Conservation (phyloP, 2,888 invertebrate genomes). For the Syrista parreyssii region DNA sequence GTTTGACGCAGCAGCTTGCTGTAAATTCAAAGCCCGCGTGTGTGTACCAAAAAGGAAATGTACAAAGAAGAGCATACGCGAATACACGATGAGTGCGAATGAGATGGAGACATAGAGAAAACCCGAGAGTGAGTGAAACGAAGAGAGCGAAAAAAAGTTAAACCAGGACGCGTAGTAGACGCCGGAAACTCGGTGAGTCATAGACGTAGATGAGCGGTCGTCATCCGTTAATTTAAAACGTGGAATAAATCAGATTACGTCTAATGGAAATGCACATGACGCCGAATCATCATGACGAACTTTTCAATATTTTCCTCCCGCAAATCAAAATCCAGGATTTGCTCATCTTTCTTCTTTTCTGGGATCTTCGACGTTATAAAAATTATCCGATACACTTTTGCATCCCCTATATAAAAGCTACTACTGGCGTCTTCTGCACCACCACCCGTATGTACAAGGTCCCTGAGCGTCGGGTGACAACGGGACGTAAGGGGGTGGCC, state of each 20-base stretch:
- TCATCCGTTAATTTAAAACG: too few relatives aligned
- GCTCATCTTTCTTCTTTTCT: neutral
- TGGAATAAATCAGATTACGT: neutral
- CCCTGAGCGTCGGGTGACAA: neutral
- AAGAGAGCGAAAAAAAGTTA: conserved; percentile 23
- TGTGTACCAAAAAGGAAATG: neutral
- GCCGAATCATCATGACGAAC: neutral
- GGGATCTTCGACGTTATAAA: neutral
- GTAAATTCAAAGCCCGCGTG: neutral
- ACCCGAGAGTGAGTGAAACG: conserved; percentile 15
- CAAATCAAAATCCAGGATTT: neutral
- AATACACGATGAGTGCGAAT: neutral
- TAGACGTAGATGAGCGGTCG: too few relatives aligned
- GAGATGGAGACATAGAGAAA: neutral
- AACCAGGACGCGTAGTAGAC: neutral
- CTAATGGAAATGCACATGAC: neutral
- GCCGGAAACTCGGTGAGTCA: too few relatives aligned
- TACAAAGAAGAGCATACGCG: neutral
- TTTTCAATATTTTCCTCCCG: neutral
- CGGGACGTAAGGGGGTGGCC: too few relatives aligned
- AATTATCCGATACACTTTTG: neutral
- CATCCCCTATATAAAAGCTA: neutral
- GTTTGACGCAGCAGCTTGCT: neutral
- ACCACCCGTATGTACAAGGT: neutral
- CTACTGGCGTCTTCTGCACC: neutral